A percentile compares a stretch with the other conserved stretches of the same genome.
These are phyloP conservation scores for Cairina moschata DNA, from an alignment of 2,113 vertebrate genomes.

Conservation along the genomic window DNA sequence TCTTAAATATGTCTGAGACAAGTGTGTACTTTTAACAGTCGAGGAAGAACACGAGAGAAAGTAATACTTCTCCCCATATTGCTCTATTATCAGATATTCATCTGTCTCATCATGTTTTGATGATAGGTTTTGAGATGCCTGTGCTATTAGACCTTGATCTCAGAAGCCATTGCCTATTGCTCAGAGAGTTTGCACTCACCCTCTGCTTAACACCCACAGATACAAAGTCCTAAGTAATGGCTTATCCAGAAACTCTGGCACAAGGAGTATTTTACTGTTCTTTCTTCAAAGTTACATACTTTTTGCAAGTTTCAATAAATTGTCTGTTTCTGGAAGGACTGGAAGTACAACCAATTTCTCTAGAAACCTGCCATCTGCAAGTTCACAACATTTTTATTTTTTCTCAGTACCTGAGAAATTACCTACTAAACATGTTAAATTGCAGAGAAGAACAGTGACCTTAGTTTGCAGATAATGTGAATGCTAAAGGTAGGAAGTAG, in stretches of 20 bases:
- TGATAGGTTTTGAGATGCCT: neutral
- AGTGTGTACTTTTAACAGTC: neutral
- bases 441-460: neutral
- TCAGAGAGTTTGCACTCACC: neutral
- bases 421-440: neutral
- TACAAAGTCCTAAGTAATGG: neutral
- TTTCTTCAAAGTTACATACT: neutral
- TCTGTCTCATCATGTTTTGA: neutral
- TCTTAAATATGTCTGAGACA: neutral
- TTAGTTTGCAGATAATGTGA: neutral
- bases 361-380: neutral
- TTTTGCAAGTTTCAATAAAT: neutral
- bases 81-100: neutral
- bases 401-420: conserved; percentile 20
- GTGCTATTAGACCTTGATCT: conserved; percentile 12
- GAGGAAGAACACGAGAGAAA: neutral
- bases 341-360: neutral
- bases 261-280: neutral
- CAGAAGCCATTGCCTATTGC: neutral
- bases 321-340: neutral
- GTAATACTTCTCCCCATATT: neutral
- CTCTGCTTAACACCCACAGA: neutral
- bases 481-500: neutral
- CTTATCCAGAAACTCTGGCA: neutral
- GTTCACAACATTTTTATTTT: neutral